Base-by-base conservation (phyloP, 2,888 invertebrate genomes). In the Dugesia japonica region DNA sequence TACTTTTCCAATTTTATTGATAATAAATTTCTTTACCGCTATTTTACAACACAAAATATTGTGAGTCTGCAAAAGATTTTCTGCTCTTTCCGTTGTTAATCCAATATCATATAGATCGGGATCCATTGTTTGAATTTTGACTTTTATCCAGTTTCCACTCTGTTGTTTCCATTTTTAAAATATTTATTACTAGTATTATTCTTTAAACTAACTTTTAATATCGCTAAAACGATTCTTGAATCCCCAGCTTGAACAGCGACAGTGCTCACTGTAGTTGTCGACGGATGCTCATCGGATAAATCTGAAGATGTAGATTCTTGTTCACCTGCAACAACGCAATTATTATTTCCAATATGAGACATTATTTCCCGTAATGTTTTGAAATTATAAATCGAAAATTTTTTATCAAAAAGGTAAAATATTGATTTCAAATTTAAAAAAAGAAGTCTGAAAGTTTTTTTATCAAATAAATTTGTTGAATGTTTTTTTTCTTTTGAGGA, bases 221-320 rank as follows among this genome's bases (percentile, higher is more conserved):
- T 87, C 79, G 92, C 92, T 82, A 93, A 90, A 82, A 92, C 91
- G 82, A 92, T 89, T 84, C 90, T 89, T 72, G 92, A 90, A 81
- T 89, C 88, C 79, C 91, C 92, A 83, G 91, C 91, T 84, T 91
- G 91, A 79, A 93, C 90, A 73, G 92, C 92, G 80, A 92, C 91
- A 77, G 92, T 92, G 85, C 91, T 91, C 82, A 92, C 90, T 80
- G 92, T 92, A 78, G 92, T 92, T 76, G 90, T 79, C n/a, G 79
- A 76, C 0, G 74, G 76, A 74, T 73, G 72, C 4, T 28, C 72
- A 28, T 72, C 28, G 28, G 72, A 72, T 13, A 72, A n/a, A 23
- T 72, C 72, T 28, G 72, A 72, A 27, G 72, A 72, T 13, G 72
- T 28, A 1, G 72, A 72, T 56, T 56, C 56, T 56, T 56, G 56